phyloP scores from a whole-genome alignment of 2,888 invertebrate genomes.

The Nemotelus nigrinus region DNA sequence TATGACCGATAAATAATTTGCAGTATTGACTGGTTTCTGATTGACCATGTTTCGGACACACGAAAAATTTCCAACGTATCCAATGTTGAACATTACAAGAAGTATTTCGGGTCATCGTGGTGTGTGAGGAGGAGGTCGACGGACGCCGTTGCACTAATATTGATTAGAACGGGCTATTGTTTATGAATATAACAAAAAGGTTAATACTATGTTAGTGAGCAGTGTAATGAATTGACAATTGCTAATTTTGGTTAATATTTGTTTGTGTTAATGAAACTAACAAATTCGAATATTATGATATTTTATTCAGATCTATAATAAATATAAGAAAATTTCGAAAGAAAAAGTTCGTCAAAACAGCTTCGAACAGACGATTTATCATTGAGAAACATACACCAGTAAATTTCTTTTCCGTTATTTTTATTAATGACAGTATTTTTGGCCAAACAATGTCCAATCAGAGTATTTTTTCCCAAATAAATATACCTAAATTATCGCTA shows the following conservation, averaged over 20 bases:
- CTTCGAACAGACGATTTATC: too few relatives aligned
- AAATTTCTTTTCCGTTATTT: too few relatives aligned
- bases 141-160: slow-evolving; percentile 11
- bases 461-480: too few relatives aligned
- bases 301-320: too few relatives aligned
- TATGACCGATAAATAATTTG: slow-evolving; percentile 15
- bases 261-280: neutral
- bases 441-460: too few relatives aligned
- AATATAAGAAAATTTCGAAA: too few relatives aligned
- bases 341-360: too few relatives aligned
- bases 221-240: slow-evolving; percentile 3
- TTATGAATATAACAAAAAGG: slow-evolving; percentile 9
- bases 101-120: neutral
- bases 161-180: slow-evolving; percentile 20
- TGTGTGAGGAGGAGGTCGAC: neutral
- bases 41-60: neutral
- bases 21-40: neutral
- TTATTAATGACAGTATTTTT: too few relatives aligned
- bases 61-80: neutral
- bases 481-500: too few relatives aligned
- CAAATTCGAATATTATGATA: too few relatives aligned
- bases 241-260: slow-evolving; percentile 6
- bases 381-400: too few relatives aligned
- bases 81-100: neutral
- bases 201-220: neutral